phyloP scores from a whole-genome alignment of 2,888 invertebrate species.

The Drosophila lutescens region DNA sequence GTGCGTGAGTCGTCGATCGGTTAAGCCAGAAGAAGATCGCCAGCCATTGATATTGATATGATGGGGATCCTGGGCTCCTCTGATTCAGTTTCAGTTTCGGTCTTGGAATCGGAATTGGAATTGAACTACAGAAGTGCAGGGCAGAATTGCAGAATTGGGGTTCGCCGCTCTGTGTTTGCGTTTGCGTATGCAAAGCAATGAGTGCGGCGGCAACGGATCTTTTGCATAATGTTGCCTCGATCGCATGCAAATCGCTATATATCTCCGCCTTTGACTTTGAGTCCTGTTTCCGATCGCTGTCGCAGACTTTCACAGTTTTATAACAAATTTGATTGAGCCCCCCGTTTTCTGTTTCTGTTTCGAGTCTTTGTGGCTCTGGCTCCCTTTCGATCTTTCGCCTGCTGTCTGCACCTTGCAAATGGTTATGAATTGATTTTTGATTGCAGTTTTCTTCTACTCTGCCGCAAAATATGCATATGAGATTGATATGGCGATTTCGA shows the following conservation, averaged over 20 bases:
- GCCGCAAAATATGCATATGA: constrained; percentile 52
- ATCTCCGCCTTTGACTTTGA: constrained; percentile 53
- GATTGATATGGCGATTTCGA: constrained; percentile 32
- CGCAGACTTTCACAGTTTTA: constrained; percentile 77
- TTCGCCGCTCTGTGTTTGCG: constrained; percentile 28
- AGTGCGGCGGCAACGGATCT: constrained; percentile 28
- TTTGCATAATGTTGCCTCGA: constrained; percentile 66
- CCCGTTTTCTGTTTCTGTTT: background rate
- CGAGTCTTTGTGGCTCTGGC: too few relatives aligned
- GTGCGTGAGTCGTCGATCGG: constrained; percentile 62
- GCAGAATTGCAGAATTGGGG: constrained; percentile 42
- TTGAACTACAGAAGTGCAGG: background rate
- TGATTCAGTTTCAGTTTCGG: background rate
- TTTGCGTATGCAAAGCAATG: constrained; percentile 69
- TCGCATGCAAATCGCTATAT: constrained; percentile 47
- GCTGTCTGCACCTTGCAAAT: constrained; percentile 80
- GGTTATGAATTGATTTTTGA: constrained; percentile 84
- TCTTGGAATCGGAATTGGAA: background rate
- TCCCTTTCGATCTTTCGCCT: constrained; percentile 12
- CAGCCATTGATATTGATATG: constrained; percentile 59
- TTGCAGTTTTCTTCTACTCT: constrained; percentile 59
- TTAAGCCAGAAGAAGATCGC: constrained; percentile 57
- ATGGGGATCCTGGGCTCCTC: background rate
- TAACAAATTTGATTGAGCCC: constrained; percentile 81
- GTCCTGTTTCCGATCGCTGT: constrained; percentile 78